Evolutionary conservation across 2,113 vertebrate species (phyloP).

Genomic region (Nothobranchius kuhntae): DNA sequence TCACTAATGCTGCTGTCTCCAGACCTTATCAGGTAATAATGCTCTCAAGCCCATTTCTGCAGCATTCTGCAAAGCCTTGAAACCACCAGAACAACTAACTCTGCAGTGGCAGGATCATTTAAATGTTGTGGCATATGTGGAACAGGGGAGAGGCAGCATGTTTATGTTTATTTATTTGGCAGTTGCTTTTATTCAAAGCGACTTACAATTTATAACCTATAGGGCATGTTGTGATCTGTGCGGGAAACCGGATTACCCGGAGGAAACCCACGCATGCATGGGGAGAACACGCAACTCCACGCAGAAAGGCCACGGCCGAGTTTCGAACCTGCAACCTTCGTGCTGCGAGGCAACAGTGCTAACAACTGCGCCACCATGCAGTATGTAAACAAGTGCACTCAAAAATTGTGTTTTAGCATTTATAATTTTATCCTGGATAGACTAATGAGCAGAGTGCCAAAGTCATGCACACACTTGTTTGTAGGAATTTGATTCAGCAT

Average conservation of each 20-base stretch:
- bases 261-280: too few relatives aligned
- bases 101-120: conserved; percentile 34
- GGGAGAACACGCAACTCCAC: too few relatives aligned
- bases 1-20: conserved; percentile 41
- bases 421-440: conserved; percentile 9
- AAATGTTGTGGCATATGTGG: conserved; percentile 8
- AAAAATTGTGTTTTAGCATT: conserved; percentile 4
- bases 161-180: too few relatives aligned
- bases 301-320: too few relatives aligned
- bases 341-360: too few relatives aligned
- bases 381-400: conserved; percentile 9
- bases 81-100: conserved; percentile 14
- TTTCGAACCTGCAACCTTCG: too few relatives aligned
- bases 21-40: conserved; percentile 42
- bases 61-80: conserved; percentile 15
- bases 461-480: neutral
- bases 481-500: conserved; percentile 1
- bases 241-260: too few relatives aligned
- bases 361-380: neutral
- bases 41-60: conserved; percentile 23
- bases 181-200: too few relatives aligned
- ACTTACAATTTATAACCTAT: too few relatives aligned
- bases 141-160: conserved; percentile 7
- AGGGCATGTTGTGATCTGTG: too few relatives aligned
- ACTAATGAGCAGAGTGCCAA: neutral